phyloP scores from a whole-genome alignment of 2,797 vertebrate species.

The Pyrocephalus nanus region DNA sequence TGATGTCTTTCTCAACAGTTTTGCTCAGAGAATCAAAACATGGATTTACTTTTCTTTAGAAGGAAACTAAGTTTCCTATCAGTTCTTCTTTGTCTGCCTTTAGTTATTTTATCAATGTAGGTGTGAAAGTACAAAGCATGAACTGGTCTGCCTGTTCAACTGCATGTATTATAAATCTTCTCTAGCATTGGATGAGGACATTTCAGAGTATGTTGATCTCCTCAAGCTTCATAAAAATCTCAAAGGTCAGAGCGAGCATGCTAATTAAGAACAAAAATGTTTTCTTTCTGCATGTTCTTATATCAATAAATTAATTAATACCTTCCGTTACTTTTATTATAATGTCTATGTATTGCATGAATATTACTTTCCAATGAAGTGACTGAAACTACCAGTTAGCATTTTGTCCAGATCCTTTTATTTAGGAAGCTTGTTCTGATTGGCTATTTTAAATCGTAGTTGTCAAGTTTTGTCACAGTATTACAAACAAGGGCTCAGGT shows the following conservation, averaged over 20 bases:
- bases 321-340: not conserved
- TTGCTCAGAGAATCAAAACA: not conserved
- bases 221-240: not conserved
- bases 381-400: not conserved
- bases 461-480: not conserved
- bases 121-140: not conserved
- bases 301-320: not conserved
- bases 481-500: not conserved
- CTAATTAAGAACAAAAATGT: not conserved
- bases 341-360: not conserved
- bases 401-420: not conserved
- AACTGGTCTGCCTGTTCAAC: not conserved
- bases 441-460: not conserved
- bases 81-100: not conserved
- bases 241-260: not conserved
- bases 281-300: not conserved
- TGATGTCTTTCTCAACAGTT: not conserved
- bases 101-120: not conserved
- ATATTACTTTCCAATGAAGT: not conserved
- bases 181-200: rapidly evolving
- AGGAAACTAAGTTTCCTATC: not conserved
- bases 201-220: not conserved
- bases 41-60: not conserved
- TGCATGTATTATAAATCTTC: not conserved
- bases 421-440: not conserved